Evolutionary conservation across 2,797 vertebrate genomes (phyloP), one percentile per base, ranked within the genome.

Genomic region (Schizothorax lantsangensis): DNA sequence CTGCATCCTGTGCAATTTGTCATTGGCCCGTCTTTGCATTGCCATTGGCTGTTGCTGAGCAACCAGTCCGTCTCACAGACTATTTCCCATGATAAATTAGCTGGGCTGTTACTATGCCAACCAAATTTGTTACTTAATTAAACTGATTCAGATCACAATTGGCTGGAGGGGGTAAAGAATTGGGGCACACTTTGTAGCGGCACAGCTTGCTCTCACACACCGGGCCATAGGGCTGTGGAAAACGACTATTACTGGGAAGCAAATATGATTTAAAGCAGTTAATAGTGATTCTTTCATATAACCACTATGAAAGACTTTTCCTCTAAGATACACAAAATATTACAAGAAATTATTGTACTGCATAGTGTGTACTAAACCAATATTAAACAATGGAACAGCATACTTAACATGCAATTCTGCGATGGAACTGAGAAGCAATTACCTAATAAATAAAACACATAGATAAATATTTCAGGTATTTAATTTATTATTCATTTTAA

Each of bases 111-210:
- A 96, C 97, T 96, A 97, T 97, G 96, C 96, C 97, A 97, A 98
- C 97, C 96, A 94, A 96, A 96, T 97, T 97, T 98, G 96, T 97
- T 97, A 97, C 96, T 97, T 98, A 97, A 98, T 98, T 97, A 97
- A 97, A 97, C 95, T 96, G 96, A 97, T 97, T 97, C 95, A 90
- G 95, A 96, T 97, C 95, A 88, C 94, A 97, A 96, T 95, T 96
- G 96, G 95, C 95, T 96, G 91, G 92, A 92, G 90, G 94, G 94
- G 94, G 91, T 94, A 92, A 92, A 88, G 92, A 91, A 92, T 91
- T 88, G 90, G 92, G 89, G 92, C 91, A 85, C 72, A 90, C 92
- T 93, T 89, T 91, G 92, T 91, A 91, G 89, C 49, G 8, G 64
- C 45, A 82, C 30, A 82, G 47, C 30, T 30, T 82, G 64, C 64